Percentiles rank a stretch among this genome's conserved stretches.
Evolutionary conservation across 2,113 vertebrate species (phyloP).

Genomic region (Podarcis muralis): DNA sequence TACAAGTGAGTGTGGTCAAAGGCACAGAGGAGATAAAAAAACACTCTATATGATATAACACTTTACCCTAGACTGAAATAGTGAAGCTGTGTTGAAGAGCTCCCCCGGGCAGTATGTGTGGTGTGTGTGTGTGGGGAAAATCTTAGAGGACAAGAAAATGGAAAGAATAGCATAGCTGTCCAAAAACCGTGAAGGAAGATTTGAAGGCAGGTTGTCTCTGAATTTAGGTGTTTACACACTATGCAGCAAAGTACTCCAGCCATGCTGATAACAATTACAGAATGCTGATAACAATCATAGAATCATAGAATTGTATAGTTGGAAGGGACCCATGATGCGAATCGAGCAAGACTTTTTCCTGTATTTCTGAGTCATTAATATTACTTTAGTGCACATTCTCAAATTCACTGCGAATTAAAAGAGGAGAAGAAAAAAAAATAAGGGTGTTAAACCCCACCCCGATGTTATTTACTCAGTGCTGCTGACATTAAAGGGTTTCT

Average conservation of each 20-base stretch:
- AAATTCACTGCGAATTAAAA: constrained; percentile 57
- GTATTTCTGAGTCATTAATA: constrained; percentile 65
- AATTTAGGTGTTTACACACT: not conserved
- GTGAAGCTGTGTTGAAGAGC: constrained; percentile 45
- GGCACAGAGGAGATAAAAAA: constrained; percentile 46
- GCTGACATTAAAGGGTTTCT: constrained; percentile 65
- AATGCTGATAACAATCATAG: too few relatives aligned
- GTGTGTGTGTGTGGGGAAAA: not conserved
- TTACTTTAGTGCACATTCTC: constrained; percentile 60
- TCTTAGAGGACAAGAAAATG: constrained; percentile 6
- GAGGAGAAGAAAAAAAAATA: not conserved
- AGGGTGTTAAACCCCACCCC: constrained; percentile 17
- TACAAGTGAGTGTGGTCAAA: not conserved
- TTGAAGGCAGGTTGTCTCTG: not conserved
- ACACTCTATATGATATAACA: constrained; percentile 26
- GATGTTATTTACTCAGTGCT: constrained; percentile 67
- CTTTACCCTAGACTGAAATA: constrained; percentile 2
- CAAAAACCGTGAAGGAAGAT: not conserved
- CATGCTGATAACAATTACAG: not conserved
- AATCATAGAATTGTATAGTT: not conserved
- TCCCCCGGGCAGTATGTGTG: not conserved
- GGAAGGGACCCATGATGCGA: constrained; percentile 37
- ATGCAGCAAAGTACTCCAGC: constrained; percentile 20
- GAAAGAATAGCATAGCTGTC: fast-evolving
- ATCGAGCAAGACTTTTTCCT: constrained; percentile 39